phyloP scores from a whole-genome alignment of 2,797 vertebrate genomes.

The Sebastes melanostomus region DNA sequence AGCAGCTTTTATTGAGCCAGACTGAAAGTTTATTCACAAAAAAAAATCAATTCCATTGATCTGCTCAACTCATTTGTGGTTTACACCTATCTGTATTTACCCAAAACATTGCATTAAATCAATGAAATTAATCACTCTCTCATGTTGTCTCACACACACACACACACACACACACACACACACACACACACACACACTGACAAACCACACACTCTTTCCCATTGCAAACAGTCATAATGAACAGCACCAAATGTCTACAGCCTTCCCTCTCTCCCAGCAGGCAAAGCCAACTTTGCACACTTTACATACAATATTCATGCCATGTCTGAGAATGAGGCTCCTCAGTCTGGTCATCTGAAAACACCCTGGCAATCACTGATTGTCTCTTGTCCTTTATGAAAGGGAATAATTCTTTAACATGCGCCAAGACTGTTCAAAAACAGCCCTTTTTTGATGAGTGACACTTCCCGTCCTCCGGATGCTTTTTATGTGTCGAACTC shows the following conservation, averaged over 20 bases:
- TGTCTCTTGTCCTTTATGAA: conserved; percentile 93
- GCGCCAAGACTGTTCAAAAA: conserved; percentile 96
- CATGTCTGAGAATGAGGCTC: conserved; percentile 90
- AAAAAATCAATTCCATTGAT: conserved; percentile 71
- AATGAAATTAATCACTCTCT: conserved; percentile 74
- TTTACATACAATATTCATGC: conserved; percentile 97
- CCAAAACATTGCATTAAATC: conserved; percentile 75
- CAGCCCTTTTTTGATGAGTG: conserved; percentile 94
- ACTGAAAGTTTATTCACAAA: conserved; percentile 68
- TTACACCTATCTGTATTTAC: conserved; percentile 73
- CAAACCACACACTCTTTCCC: conserved; percentile 54
- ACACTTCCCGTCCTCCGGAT: conserved; percentile 94
- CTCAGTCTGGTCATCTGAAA: conserved; percentile 93
- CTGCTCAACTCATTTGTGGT: conserved; percentile 66
- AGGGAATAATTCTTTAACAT: conserved; percentile 98
- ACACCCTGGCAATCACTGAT: conserved; percentile 88
- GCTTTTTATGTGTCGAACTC: conserved; percentile 98
- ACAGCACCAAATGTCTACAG: conserved; percentile 63
- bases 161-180: conserved; percentile 33
- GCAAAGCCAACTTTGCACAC: conserved; percentile 89
- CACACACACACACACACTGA: conserved; percentile 20
- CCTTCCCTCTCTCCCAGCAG: conserved; percentile 79
- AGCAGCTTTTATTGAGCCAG: conserved; percentile 56
- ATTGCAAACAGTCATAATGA: conserved; percentile 82
- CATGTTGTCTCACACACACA: conserved; percentile 48